Percentiles rank a stretch among this genome's conserved stretches.
These are phyloP conservation scores for Terebella lapidaria DNA, from an alignment of 2,888 invertebrate genomes.

Conservation along the genomic window DNA sequence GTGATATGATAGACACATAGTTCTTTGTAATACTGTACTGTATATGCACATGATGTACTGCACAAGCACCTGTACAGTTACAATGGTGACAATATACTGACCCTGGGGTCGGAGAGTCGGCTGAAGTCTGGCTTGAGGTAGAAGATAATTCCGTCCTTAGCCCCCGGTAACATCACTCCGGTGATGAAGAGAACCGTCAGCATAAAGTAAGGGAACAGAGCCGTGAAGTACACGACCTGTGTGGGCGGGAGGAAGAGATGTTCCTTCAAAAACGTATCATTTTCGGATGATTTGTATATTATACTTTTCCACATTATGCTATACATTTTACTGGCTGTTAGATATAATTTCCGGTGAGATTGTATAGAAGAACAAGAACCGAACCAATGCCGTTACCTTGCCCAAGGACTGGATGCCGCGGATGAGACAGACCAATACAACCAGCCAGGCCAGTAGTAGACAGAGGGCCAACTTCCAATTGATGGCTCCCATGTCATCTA, in stretches of 20 bases:
- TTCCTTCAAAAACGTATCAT: too few relatives aligned
- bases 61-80: too few relatives aligned
- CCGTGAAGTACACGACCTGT: conserved; percentile 56
- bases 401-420: conserved; percentile 52
- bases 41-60: too few relatives aligned
- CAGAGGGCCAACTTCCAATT: conserved; percentile 44
- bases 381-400: too few relatives aligned
- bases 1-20: background rate
- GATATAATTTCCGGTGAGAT: too few relatives aligned
- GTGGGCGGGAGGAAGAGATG: background rate
- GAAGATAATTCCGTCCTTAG: conserved; percentile 70
- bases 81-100: too few relatives aligned
- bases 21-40: too few relatives aligned
- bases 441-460: conserved; percentile 45
- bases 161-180: conserved; percentile 74
- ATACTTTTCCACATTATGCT: too few relatives aligned
- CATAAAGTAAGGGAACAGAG: conserved; percentile 55
- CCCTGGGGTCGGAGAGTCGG: conserved; percentile 67
- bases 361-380: too few relatives aligned
- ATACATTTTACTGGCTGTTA: too few relatives aligned
- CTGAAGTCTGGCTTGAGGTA: conserved; percentile 75
- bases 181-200: conserved; percentile 66
- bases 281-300: too few relatives aligned
- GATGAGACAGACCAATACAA: conserved; percentile 46
- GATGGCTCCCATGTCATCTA: conserved; percentile 43